Conservation (phyloP, 37 sponge, comb jelly and placozoan species). For the Geodia barretti region DNA sequence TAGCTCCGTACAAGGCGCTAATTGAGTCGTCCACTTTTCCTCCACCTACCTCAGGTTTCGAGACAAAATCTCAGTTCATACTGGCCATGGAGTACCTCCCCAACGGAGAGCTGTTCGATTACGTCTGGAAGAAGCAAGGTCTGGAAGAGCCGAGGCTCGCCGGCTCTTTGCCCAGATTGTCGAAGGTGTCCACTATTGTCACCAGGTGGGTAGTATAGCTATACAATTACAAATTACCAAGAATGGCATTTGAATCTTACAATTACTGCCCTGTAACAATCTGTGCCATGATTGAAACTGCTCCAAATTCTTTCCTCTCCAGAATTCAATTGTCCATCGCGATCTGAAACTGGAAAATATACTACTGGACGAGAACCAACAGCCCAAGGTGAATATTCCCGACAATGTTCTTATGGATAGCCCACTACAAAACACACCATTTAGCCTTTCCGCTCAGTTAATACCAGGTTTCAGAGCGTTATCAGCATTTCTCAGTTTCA, state of each 20-base stretch:
- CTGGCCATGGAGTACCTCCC: constrained; percentile 58
- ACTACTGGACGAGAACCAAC: constrained; percentile 45
- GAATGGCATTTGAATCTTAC: no score
- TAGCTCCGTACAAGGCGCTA: not conserved
- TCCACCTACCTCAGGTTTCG: constrained; percentile 35
- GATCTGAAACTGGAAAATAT: constrained; percentile 83
- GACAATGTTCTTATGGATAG: no score
- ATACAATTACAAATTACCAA: not conserved
- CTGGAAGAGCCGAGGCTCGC: constrained; percentile 40
- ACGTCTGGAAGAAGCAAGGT: constrained; percentile 25
- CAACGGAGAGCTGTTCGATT: constrained; percentile 57
- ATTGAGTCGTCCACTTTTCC: not conserved
- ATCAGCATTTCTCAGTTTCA: no score
- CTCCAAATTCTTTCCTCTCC: constrained; percentile 5
- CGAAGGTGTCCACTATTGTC: constrained; percentile 41
- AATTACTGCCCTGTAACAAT: no score
- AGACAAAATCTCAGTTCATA: constrained; percentile 14
- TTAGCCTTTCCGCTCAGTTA: no score
- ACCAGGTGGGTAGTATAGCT: constrained; percentile 12
- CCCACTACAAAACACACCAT: no score
- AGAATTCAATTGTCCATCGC: constrained; percentile 63
- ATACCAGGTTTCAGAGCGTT: no score
- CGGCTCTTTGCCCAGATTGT: constrained; percentile 35
- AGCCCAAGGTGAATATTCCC: constrained; percentile 50
- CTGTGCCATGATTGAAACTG: no score